Conservation (phyloP, 2,797 vertebrate species). For the Tamandua tetradactyla region DNA sequence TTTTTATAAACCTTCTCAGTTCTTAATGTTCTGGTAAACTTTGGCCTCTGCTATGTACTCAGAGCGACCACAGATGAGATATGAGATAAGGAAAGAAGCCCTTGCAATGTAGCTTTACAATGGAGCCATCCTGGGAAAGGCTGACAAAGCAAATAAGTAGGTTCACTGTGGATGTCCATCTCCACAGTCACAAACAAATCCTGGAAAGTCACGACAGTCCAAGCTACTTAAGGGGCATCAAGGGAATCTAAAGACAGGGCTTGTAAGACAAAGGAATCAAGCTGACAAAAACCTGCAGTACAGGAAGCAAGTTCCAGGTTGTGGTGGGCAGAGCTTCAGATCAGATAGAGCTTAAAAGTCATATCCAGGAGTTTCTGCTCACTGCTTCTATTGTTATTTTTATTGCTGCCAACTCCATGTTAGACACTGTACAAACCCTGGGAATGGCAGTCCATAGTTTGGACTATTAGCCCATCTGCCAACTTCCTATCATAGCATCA, state of each 20-base stretch:
- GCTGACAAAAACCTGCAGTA: background rate
- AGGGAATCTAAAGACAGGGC: background rate
- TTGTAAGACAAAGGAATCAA: background rate
- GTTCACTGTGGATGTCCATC: background rate
- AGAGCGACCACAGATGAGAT: background rate
- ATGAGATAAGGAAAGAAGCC: background rate
- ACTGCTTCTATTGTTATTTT: background rate
- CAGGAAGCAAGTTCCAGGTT: background rate
- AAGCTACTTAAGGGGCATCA: background rate
- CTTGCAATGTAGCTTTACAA: no score
- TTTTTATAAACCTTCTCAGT: background rate
- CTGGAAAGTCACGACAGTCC: background rate
- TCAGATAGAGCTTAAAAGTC: background rate
- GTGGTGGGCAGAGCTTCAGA: background rate
- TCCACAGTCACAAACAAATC: conserved; percentile 24
- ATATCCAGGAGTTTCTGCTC: background rate
- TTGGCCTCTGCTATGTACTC: background rate
- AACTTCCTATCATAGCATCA: background rate
- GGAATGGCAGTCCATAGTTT: background rate
- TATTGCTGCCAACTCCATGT: background rate
- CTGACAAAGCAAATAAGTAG: background rate
- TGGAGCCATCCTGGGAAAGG: background rate
- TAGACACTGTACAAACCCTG: background rate
- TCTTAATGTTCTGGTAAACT: background rate
- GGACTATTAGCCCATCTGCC: background rate